Conservation (phyloP, 2,888 invertebrate genomes). For the Amiota communis region DNA sequence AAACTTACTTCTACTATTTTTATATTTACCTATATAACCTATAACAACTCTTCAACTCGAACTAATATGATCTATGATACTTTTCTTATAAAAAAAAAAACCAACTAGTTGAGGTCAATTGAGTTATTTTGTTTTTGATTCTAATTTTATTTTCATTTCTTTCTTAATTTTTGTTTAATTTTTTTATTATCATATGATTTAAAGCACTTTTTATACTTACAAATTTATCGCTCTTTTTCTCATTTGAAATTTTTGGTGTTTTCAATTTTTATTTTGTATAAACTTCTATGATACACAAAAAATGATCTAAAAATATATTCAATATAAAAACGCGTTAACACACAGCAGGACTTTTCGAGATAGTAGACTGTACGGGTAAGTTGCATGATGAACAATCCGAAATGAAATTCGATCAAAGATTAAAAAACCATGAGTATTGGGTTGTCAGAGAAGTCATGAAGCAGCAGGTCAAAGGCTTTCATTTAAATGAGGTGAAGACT, state of each 20-base stretch:
- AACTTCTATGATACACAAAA: conserved; percentile 28
- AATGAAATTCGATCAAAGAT: conserved; percentile 13
- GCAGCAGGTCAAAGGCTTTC: no score
- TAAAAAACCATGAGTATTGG: conserved; percentile 32
- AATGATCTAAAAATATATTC: conserved; percentile 36
- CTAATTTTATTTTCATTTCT: neutral
- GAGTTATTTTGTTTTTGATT: neutral
- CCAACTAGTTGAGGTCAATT: neutral
- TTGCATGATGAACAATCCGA: conserved; percentile 70
- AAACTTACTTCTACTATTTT: neutral
- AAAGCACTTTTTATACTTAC: conserved; percentile 11
- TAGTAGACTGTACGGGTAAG: conserved; percentile 89
- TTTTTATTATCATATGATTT: conserved; percentile 9
- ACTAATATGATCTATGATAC: neutral
- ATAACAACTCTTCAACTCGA: neutral
- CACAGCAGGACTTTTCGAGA: conserved; percentile 91
- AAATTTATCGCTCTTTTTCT: neutral
- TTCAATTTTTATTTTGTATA: conserved; percentile 19
- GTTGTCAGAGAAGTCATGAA: conserved; percentile 34
- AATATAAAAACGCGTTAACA: conserved; percentile 45
- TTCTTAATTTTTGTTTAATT: neutral
- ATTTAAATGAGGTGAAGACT: no score
- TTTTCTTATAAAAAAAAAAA: neutral
- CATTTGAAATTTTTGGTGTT: conserved; percentile 5
- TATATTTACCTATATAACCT: neutral